These are phyloP conservation scores for Brachynemurus nebulosus DNA, from an alignment of 2,888 invertebrate species.

Conservation along the genomic window DNA sequence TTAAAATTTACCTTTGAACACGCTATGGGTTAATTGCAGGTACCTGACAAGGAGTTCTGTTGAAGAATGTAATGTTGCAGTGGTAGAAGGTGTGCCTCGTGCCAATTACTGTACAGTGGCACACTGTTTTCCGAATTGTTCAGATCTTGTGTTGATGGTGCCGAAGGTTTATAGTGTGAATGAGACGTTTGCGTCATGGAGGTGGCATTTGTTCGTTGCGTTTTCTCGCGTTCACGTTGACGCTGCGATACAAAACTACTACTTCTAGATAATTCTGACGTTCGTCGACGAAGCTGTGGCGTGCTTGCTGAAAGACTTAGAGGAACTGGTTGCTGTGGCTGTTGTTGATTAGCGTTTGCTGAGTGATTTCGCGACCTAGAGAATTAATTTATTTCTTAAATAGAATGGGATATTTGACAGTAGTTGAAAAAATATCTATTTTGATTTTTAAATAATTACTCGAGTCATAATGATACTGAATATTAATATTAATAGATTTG, in stretches of 20 bases:
- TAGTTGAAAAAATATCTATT: too few relatives aligned
- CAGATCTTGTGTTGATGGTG: slow-evolving; percentile 21
- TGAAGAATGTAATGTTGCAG: slow-evolving; percentile 80
- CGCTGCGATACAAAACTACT: slow-evolving; percentile 42
- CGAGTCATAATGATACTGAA: too few relatives aligned
- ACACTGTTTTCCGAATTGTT: slow-evolving; percentile 20
- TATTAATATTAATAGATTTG: too few relatives aligned
- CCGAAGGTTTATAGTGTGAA: slow-evolving; percentile 26
- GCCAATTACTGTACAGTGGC: slow-evolving; percentile 61
- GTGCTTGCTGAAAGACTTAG: slow-evolving; percentile 45
- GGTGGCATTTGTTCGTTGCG: slow-evolving; percentile 25
- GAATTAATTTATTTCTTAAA: background rate
- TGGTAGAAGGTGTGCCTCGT: slow-evolving; percentile 63
- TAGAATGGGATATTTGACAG: too few relatives aligned
- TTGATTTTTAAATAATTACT: too few relatives aligned
- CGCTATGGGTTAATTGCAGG: too few relatives aligned
- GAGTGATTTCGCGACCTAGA: background rate
- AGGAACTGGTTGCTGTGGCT: slow-evolving; percentile 10
- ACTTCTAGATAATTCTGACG: slow-evolving; percentile 39
- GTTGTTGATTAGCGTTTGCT: background rate
- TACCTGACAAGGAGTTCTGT: slow-evolving; percentile 65
- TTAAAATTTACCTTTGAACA: too few relatives aligned
- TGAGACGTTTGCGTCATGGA: slow-evolving; percentile 26
- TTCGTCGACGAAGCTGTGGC: slow-evolving; percentile 40
- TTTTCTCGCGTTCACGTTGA: slow-evolving; percentile 16